Conservation (phyloP, 2,113 vertebrate genomes). For the Scomber scombrus region DNA sequence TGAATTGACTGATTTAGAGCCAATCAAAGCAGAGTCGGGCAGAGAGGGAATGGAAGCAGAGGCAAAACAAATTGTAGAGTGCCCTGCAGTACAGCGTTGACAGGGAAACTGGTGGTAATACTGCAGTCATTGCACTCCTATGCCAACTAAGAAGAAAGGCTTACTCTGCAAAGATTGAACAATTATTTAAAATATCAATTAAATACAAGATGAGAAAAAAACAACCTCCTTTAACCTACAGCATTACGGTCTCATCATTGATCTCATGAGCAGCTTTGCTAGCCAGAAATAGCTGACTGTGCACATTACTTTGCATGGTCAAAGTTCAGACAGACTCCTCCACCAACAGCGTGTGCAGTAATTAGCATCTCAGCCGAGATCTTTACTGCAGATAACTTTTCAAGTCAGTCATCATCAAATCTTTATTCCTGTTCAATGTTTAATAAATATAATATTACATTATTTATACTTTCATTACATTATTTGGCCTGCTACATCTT, state of each 20-base stretch:
- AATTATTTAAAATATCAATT: no score
- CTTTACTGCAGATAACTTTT: no score
- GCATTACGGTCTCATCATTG: neutral
- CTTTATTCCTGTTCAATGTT: slow-evolving; percentile 34
- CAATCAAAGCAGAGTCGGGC: neutral
- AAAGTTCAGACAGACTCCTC: neutral
- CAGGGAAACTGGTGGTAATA: neutral
- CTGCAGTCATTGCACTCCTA: neutral
- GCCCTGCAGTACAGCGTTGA: neutral
- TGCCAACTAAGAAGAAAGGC: neutral
- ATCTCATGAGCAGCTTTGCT: neutral
- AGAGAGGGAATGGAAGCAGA: neutral
- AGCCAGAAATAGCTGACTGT: slow-evolving; percentile 1
- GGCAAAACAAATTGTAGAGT: neutral
- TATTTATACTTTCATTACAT: slow-evolving; percentile 32
- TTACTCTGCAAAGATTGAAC: no score
- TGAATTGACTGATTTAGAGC: neutral
- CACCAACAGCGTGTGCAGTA: neutral
- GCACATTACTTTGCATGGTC: neutral
- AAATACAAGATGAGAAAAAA: no score
- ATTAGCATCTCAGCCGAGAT: neutral
- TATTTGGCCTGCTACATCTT: slow-evolving; percentile 8
- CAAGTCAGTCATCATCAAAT: slow-evolving; percentile 17
- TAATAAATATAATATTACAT: slow-evolving; percentile 30
- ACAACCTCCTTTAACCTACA: neutral